Base-by-base conservation (phyloP, 1,140 invertebrate species). In the Drosophila santomea region DNA sequence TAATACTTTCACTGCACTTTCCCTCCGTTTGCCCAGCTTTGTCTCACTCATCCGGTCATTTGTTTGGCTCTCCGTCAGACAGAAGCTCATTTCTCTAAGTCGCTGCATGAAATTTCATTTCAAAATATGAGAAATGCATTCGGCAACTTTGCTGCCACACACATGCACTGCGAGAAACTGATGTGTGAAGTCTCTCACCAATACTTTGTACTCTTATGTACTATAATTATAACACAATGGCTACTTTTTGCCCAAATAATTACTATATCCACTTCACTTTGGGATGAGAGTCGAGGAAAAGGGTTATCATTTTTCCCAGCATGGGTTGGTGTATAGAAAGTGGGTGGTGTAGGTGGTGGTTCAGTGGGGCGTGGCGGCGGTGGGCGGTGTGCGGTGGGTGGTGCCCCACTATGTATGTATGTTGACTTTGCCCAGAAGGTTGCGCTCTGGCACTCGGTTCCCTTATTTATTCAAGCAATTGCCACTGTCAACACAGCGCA, bases 381-480 rank as follows among this genome's bases (percentile, higher is more conserved):
- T 20, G 47, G 8, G 32, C 10, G 0, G 28, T 20, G 47, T 5
- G 32, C 10, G 0, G 28, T 20, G 8, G 11, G 32, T 14, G 47
- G 4, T 47, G 28, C 11, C 25, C 8, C n/a, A 4, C n/a, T 23
- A 14, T 41, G 47, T n/a, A 14, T 41, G 47, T n/a, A 32, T 74
- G 59, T 73, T 75, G 72, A 75, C 72, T 75, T 64, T 75, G 51
- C 60, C 73, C 73, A 52, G 72, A 56, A 56, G 72, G 41, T 59
- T 52, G 17, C 23, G 52, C 32, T 17, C 25, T 47, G 56, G 56
- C 68, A 58, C 51, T 71, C 28, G 52, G 45, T 36, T 64, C 55
- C 57, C 75, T 82, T 85, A 85, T 85, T 85, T 85, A 86, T 85
- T 85, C 61, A 85, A 85, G 83, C 82, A 85, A 85, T 85, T 85